A percentile compares a stretch with the other conserved stretches of the same genome.
Conservation (phyloP, 2,797 vertebrate genomes). For the Gymnoscopelus microlampas region DNA sequence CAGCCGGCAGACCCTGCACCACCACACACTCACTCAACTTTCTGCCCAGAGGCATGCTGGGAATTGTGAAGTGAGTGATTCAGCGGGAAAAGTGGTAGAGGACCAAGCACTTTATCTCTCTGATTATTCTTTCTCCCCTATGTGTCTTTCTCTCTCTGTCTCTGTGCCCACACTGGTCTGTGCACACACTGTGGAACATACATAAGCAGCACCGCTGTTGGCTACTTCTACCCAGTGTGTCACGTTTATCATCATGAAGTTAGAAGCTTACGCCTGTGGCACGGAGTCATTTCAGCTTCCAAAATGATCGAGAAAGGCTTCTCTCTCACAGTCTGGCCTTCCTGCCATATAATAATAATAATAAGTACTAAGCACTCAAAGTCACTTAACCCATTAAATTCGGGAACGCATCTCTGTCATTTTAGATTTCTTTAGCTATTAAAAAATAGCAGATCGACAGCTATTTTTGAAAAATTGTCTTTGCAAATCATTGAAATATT, state of each 20-base stretch:
- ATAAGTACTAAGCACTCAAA: too few relatives aligned
- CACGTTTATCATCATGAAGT: not conserved
- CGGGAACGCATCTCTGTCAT: too few relatives aligned
- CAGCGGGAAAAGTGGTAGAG: slow-evolving; percentile 23
- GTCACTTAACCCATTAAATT: too few relatives aligned
- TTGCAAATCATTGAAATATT: too few relatives aligned
- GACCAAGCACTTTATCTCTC: slow-evolving; percentile 26
- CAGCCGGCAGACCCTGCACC: slow-evolving; percentile 24
- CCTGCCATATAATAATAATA: too few relatives aligned
- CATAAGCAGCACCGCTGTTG: not conserved
- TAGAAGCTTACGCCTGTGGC: not conserved
- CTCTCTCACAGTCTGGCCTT: too few relatives aligned
- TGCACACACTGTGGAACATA: slow-evolving; percentile 10
- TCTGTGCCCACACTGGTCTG: slow-evolving; percentile 27
- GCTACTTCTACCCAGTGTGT: not conserved
- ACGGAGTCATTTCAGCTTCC: too few relatives aligned
- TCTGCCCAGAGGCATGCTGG: slow-evolving; percentile 56
- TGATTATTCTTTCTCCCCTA: not conserved
- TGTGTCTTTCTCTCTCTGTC: slow-evolving; percentile 15
- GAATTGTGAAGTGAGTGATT: slow-evolving; percentile 41
- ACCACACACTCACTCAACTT: slow-evolving; percentile 15
- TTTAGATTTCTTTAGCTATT: too few relatives aligned
- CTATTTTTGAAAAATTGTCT: too few relatives aligned
- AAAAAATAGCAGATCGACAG: too few relatives aligned
- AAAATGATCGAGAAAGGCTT: not conserved